Percentiles rank a stretch among this genome's conserved stretches.
These are phyloP conservation scores for Nothobranchius furzeri DNA, from an alignment of 2,113 vertebrate genomes.

Conservation along the genomic window DNA sequence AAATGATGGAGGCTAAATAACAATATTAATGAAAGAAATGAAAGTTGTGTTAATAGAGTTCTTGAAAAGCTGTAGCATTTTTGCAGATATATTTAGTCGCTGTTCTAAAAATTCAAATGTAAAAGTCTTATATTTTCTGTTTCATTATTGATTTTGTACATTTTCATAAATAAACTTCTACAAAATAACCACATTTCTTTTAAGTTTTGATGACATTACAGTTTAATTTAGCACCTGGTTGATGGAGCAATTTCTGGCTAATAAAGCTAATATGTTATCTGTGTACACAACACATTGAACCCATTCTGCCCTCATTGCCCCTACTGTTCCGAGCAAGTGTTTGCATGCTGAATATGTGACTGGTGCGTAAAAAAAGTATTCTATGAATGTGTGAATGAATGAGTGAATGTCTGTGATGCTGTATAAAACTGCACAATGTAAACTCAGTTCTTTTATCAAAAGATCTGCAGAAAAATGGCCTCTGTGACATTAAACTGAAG, in stretches of 20 bases:
- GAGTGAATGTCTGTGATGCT: not conserved
- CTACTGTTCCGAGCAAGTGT: no score
- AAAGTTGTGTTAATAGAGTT: constrained; percentile 1
- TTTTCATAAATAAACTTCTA: constrained; percentile 82
- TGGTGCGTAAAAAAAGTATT: not conserved
- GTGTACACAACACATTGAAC: no score
- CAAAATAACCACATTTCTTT: constrained; percentile 31
- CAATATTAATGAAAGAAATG: not conserved
- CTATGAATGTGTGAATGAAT: not conserved
- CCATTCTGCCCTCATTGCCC: no score
- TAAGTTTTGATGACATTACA: constrained; percentile 1
- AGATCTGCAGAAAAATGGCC: not conserved
- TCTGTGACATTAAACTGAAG: not conserved
- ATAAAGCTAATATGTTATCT: no score
- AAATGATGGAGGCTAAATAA: constrained; percentile 14
- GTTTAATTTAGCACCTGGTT: no score
- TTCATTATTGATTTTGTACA: constrained; percentile 69
- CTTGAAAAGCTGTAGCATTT: constrained; percentile 21
- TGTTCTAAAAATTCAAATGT: constrained; percentile 41
- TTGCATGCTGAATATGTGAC: not conserved
- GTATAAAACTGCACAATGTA: not conserved
- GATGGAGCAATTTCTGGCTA: not conserved
- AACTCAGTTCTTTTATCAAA: not conserved
- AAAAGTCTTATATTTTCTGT: constrained; percentile 75
- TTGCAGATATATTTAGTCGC: constrained; percentile 20